These are phyloP conservation scores for Phalacrocorax brasilianus DNA, from an alignment of 2,113 vertebrate genomes.

Conservation along the genomic window DNA sequence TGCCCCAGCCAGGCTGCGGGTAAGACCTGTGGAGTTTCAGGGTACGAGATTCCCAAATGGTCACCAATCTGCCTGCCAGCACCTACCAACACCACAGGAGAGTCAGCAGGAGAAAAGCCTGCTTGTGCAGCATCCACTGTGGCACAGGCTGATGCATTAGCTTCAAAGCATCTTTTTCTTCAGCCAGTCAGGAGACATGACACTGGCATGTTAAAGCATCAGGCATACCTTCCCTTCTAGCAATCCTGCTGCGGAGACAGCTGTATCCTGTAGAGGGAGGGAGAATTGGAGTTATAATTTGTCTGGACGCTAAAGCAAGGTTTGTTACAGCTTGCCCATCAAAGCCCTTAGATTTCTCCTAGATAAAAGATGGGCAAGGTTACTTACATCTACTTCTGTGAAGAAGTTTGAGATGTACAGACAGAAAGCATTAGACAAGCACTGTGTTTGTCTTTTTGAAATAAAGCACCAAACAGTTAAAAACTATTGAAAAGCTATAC, in stretches of 20 bases:
- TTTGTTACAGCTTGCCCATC: not conserved
- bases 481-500: conserved; percentile 14
- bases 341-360: not conserved
- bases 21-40: not conserved
- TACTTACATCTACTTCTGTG: not conserved
- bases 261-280: not conserved
- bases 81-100: not conserved
- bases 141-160: not conserved
- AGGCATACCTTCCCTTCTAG: not conserved
- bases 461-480: not conserved
- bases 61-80: not conserved
- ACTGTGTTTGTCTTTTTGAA: not conserved
- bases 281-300: not conserved
- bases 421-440: not conserved
- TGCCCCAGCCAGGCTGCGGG: not conserved
- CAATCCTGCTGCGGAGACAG: not conserved
- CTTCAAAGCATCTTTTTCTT: not conserved
- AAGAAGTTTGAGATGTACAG: not conserved
- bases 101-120: not conserved
- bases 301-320: not conserved
- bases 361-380: not conserved
- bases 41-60: not conserved
- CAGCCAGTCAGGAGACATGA: not conserved
- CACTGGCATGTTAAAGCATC: not conserved
- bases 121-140: not conserved